Base-by-base conservation (phyloP, 2,113 vertebrate genomes). In the Bufo bufo region DNA sequence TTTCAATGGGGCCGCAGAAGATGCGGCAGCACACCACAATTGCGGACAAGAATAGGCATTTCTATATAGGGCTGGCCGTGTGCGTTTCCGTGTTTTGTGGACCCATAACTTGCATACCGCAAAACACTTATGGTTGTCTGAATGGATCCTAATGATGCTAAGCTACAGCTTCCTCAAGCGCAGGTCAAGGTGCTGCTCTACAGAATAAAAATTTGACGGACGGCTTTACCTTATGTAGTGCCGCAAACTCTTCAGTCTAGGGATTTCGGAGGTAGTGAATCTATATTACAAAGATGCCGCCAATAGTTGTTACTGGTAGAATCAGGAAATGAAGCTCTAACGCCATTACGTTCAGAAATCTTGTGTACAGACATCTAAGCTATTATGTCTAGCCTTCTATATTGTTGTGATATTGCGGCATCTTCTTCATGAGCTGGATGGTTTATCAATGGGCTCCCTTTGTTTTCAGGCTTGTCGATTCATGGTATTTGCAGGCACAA, bases 381-480 rank as follows among this genome's bases (percentile, higher is more conserved):
- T 75, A 50, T 75, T 75, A 4, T 75, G 72, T 50, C 71, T 74
- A 14, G 49, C 71, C 14, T 17, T 74, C 14, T 74, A 47, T 47
- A 50, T 49, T 49, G 4, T 75, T 75, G 13, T 50, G 0, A 50
- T 56, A 33, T 45, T 11, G n/a, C 75, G n/a, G 77, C 50, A 78
- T 78, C 11, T 23, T 78, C 50, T 23, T 50, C 72, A 33, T 45
- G 4, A 52, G 14, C n/a, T 78, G 54, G 12, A 8, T 10, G 52
- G 13, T 80, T 59, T 43, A 56, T 58, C 77, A 58, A 43, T 80
- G 59, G 77, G 54, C 77, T 80, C 16, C 16, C 54, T 82, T 65
- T 82, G 58, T 82, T 63, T 65, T 65, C 33, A 47, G 61, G 59
- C 80, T 82, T 83, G 47, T 69, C 17, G 8, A n/a, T 69, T 20